Percentiles rank a stretch among this genome's conserved stretches.
These are phyloP conservation scores for Oikopleura albicans DNA, from an alignment of 23 tunicate genomes.

Conservation along the genomic window DNA sequence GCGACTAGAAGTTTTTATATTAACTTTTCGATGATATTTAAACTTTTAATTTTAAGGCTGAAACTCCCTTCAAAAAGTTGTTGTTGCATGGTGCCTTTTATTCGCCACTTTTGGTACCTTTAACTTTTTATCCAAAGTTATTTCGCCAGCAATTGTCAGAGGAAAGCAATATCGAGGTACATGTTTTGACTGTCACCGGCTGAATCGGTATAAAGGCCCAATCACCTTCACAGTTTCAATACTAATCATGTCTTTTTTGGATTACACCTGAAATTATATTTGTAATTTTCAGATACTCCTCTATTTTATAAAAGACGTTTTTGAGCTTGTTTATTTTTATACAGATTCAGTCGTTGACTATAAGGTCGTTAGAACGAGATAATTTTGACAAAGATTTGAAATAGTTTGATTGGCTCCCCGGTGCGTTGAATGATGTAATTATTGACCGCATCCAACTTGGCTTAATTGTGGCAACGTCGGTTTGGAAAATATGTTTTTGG, in stretches of 20 bases:
- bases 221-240: no score
- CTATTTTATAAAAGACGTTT: no score
- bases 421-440: background rate
- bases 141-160: background rate
- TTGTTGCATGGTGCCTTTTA: background rate
- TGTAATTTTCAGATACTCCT: no score
- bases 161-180: background rate
- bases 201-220: no score
- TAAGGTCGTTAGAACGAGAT: background rate
- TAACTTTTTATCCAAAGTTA: background rate
- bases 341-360: no score
- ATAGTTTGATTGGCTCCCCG: background rate
- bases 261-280: no score
- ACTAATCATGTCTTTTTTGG: no score
- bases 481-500: background rate
- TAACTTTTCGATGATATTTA: background rate
- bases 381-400: background rate
- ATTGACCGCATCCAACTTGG: background rate
- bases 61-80: background rate
- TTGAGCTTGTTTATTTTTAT: no score
- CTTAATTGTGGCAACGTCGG: background rate
- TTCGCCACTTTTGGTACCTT: background rate
- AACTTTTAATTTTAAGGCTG: no score
- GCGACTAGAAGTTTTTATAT: no score
- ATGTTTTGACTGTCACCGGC: no score